Conservation (phyloP, 2,113 vertebrate genomes). For the Muscicapa adusta region DNA sequence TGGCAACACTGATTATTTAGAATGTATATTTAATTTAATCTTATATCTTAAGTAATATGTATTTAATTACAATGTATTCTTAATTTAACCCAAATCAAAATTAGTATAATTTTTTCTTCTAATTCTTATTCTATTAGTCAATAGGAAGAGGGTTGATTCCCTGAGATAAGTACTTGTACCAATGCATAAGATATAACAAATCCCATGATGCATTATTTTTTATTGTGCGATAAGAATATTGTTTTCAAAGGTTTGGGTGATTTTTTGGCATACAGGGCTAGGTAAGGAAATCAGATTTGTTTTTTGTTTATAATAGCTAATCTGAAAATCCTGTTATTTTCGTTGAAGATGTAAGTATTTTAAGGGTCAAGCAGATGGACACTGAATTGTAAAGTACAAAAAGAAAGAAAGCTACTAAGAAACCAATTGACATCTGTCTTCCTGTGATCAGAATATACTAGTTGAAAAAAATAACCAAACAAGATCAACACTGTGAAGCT, state of each 20-base stretch:
- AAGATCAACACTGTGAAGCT: background rate
- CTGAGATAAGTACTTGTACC: background rate
- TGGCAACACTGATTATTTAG: background rate
- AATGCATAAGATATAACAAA: background rate
- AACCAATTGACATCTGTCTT: background rate
- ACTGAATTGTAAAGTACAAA: background rate
- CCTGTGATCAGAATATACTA: background rate
- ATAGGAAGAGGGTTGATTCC: background rate
- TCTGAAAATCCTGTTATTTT: background rate
- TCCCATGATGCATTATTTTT: background rate
- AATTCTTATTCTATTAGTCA: background rate
- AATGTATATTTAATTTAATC: background rate
- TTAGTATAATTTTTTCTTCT: background rate
- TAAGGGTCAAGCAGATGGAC: background rate
- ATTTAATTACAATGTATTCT: background rate
- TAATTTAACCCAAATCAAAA: background rate
- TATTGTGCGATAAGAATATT: background rate
- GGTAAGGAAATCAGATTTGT: background rate
- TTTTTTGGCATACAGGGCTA: background rate
- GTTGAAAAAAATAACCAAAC: background rate
- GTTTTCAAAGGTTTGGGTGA: background rate
- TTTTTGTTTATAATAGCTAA: background rate
- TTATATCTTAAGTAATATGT: background rate
- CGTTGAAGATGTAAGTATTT: background rate
- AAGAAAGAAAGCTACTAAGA: background rate